These are phyloP conservation scores for Popillia japonica DNA, from an alignment of 1,140 invertebrate genomes.

Conservation along the genomic window DNA sequence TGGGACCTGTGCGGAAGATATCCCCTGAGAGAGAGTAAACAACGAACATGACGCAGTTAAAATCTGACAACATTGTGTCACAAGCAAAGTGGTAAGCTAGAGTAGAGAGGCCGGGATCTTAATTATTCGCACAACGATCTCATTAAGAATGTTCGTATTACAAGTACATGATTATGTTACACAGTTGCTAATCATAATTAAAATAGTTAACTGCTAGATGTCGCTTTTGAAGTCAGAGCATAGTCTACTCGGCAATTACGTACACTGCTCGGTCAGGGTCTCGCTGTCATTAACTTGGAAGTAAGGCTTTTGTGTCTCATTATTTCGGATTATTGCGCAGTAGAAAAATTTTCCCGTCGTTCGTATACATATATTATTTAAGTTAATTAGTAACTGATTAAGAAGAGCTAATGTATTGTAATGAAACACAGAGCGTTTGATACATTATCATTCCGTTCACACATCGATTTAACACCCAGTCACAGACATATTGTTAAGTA, in stretches of 20 bases:
- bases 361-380: not conserved
- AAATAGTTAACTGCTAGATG: conserved; percentile 35
- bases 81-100: not conserved
- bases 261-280: conserved; percentile 7
- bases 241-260: conserved; percentile 14
- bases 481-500: no score
- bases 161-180: conserved; percentile 38
- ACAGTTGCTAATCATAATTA: conserved; percentile 37
- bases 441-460: no score
- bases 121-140: conserved; percentile 38
- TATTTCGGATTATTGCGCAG: not conserved
- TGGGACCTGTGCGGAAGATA: conserved; percentile 1
- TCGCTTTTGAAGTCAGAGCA: conserved; percentile 14
- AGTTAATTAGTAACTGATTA: no score
- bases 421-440: no score
- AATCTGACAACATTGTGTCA: conserved; percentile 39
- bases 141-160: conserved; percentile 36
- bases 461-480: no score
- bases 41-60: conserved; percentile 35
- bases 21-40: conserved; percentile 18
- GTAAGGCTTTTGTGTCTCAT: not conserved
- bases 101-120: conserved; percentile 15
- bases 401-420: no score
- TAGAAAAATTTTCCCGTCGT: not conserved
- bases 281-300: conserved; percentile 1